A percentile compares a stretch with the other conserved stretches of the same genome.
Evolutionary conservation across 1,140 invertebrate genomes (phyloP).

Genomic region (Mizuhopecten yessoensis): DNA sequence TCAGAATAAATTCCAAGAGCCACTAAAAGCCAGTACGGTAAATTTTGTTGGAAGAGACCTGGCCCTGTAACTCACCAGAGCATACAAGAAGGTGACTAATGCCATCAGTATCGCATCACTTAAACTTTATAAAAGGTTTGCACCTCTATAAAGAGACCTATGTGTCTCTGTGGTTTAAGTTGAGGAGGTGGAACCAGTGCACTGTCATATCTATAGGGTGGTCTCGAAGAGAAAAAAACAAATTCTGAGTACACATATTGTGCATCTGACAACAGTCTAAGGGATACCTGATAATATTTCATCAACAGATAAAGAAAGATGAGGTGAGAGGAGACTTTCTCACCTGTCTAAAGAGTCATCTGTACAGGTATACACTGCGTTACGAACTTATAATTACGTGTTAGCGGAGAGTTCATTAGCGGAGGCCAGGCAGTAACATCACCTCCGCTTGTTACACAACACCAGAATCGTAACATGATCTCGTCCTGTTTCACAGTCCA

Average conservation of each 20-base stretch:
- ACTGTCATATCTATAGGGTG: neutral
- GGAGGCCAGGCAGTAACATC: neutral
- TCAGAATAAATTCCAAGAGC: no score
- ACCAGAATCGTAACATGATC: neutral
- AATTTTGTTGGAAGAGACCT: no score
- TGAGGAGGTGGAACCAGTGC: neutral
- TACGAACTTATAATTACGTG: constrained; percentile 19
- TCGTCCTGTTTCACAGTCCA: neutral
- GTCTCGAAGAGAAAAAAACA: neutral
- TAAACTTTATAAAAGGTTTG: no score
- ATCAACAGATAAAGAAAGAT: neutral
- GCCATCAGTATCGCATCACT: no score
- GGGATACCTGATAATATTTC: neutral
- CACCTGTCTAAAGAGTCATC: neutral
- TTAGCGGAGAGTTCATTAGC: neutral
- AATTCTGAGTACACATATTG: neutral
- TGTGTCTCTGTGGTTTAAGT: no score
- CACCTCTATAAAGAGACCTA: no score
- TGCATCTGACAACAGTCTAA: neutral
- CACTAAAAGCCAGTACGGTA: no score
- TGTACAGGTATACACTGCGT: neutral
- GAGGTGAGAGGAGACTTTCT: neutral
- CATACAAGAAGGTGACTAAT: no score
- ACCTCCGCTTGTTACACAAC: neutral
- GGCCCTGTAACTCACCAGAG: no score